These are phyloP conservation scores for Myotis brandtii DNA, from an alignment of 2,113 vertebrate genomes.

Conservation along the genomic window DNA sequence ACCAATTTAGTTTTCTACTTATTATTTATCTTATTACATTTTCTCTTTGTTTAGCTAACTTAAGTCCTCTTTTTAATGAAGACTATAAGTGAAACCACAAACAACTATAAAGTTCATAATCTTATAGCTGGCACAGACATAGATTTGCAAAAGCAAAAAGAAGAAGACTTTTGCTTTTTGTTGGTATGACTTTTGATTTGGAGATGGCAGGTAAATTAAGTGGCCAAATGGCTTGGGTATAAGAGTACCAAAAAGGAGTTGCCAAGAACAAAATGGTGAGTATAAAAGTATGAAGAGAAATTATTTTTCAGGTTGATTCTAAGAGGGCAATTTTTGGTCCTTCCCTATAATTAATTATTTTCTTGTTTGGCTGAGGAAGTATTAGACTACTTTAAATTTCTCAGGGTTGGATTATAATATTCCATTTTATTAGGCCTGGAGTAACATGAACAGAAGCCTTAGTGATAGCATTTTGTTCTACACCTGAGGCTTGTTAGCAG, in stretches of 20 bases:
- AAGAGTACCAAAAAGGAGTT: background rate
- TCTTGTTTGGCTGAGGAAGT: constrained; percentile 44
- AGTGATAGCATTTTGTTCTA: background rate
- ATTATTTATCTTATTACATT: background rate
- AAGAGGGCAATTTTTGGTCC: background rate
- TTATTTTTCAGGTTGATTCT: constrained; percentile 6
- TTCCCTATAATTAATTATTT: constrained; percentile 55
- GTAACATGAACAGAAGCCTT: background rate
- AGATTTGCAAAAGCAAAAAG: background rate
- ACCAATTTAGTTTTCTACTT: background rate
- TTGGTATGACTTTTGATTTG: background rate
- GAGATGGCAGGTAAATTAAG: constrained; percentile 25
- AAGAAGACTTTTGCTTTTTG: background rate
- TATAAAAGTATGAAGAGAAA: background rate
- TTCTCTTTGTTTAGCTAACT: background rate
- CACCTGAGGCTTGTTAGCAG: background rate
- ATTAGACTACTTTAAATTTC: constrained; percentile 23
- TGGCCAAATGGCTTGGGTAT: background rate
- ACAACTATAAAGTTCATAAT: background rate
- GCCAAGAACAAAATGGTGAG: background rate
- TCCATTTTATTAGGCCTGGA: constrained; percentile 42
- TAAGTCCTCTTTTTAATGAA: constrained; percentile 13
- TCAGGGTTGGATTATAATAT: constrained; percentile 22
- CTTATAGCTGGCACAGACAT: background rate
- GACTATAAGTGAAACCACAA: background rate